Evolutionary conservation across 2,888 invertebrate species (phyloP).

Genomic region (Leistus spinibarbis): DNA sequence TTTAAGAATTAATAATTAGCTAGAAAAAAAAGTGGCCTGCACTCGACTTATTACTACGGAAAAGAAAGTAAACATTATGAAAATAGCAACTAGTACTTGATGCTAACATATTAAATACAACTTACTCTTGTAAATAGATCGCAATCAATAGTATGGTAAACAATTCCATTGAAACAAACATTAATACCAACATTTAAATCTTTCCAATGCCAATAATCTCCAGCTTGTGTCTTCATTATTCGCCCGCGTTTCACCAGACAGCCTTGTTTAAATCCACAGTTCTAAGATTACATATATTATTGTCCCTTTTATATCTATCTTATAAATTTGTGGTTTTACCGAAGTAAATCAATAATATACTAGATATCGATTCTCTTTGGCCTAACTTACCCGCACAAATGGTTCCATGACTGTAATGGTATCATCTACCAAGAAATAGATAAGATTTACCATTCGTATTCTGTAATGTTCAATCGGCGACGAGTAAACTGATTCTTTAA

Average conservation of each 20-base stretch:
- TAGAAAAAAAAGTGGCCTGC: too few relatives aligned
- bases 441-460: slow-evolving; percentile 78
- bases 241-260: slow-evolving; percentile 74
- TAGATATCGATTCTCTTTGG: background rate
- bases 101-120: too few relatives aligned
- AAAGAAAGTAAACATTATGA: too few relatives aligned
- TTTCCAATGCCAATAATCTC: slow-evolving; percentile 82
- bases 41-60: too few relatives aligned
- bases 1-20: too few relatives aligned
- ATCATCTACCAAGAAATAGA: slow-evolving; percentile 86
- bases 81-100: too few relatives aligned
- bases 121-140: slow-evolving; percentile 78
- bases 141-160: slow-evolving; percentile 80
- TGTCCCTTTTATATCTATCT: too few relatives aligned
- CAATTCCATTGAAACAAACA: slow-evolving; percentile 78
- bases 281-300: slow-evolving; percentile 57
- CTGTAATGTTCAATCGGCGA: slow-evolving; percentile 74
- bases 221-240: slow-evolving; percentile 73
- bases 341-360: background rate
- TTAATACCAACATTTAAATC: slow-evolving; percentile 83
- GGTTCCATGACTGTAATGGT: slow-evolving; percentile 83
- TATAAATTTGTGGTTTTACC: too few relatives aligned
- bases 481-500: slow-evolving; percentile 79
- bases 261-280: slow-evolving; percentile 78
- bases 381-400: slow-evolving; percentile 64